These are phyloP conservation scores for Oncorhynchus masou DNA, from an alignment of 2,113 vertebrate species.

Conservation along the genomic window DNA sequence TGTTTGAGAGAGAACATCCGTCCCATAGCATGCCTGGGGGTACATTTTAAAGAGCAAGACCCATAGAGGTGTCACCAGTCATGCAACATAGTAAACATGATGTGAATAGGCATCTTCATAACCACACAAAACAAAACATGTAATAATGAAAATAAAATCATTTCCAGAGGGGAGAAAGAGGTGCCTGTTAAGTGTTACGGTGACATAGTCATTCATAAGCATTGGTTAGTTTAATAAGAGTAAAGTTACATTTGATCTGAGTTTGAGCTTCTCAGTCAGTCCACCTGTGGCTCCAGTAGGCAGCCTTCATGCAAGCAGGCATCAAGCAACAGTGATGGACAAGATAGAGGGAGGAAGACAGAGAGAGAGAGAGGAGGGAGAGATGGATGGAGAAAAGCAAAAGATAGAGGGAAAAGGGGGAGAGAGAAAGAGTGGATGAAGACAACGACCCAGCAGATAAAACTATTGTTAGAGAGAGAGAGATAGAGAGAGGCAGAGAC, in stretches of 20 bases:
- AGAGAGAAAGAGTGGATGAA: constrained; percentile 51
- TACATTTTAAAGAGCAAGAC: constrained; percentile 66
- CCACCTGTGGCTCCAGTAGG: constrained; percentile 73
- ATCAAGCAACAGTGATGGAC: constrained; percentile 82
- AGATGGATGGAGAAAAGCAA: constrained; percentile 46
- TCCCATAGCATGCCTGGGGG: constrained; percentile 71
- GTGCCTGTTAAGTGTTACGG: constrained; percentile 69
- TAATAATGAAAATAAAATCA: constrained; percentile 26
- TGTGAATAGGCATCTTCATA: constrained; percentile 57
- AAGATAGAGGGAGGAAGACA: constrained; percentile 77
- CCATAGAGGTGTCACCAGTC: constrained; percentile 45
- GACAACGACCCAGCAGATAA: constrained; percentile 12
- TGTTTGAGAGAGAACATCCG: constrained; percentile 59
- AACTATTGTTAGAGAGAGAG: constrained; percentile 4
- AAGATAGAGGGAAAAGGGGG: constrained; percentile 55
- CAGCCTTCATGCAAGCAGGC: constrained; percentile 98
- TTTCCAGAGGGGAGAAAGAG: constrained; percentile 51
- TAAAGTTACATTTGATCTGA: constrained; percentile 61
- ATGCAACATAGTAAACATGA: constrained; percentile 72
- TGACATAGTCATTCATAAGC: constrained; percentile 71
- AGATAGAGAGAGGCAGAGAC: constrained; percentile 17
- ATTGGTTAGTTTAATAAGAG: constrained; percentile 66
- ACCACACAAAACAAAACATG: constrained; percentile 52
- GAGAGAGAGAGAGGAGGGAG: constrained; percentile 59
- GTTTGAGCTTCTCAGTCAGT: constrained; percentile 61